Base-by-base conservation (phyloP, 2,797 vertebrate species). In the Sebastiscus tertius region DNA sequence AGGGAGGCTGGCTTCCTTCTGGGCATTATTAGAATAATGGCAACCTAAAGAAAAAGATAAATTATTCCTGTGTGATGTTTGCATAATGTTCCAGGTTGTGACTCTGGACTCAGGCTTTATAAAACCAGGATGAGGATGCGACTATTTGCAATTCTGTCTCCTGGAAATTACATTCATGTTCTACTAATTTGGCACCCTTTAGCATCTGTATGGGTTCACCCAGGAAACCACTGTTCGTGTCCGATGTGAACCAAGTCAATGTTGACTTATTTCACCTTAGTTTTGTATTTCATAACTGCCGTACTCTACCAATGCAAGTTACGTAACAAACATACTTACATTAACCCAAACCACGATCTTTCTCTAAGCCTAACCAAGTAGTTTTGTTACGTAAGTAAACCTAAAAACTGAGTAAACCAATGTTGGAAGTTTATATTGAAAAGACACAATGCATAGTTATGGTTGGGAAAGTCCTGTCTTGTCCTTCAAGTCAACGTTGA, bases 21-120 rank as follows among this genome's bases (percentile, higher is more conserved):
- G 49, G 61, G 52, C 22, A 46, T 75, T 55, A 42, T 73, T 71
- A 72, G 34, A 75, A 71, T n/a, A 52, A 26, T 29, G 54, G 59
- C 56, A 46, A 71, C 39, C 20, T 36, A 36, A 76, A 74, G 61
- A 31, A 31, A 59, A 62, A 24, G 18, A 63, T 36, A 5, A 72
- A 70, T 67, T 54, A 65, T 52, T 62, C 33, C 16, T 34, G 26
- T 72, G 76, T 58, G 58, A 62, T 59, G 65, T 72, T 73, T 71
- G 29, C 56, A 59, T 61, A 42, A 75, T 58, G 14, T 39, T 8
- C 12, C 31, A 54, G 39, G 34, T 18, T 36, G 31, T 31, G 42
- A 54, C 64, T 34, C 31, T 67, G 29, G 26, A 61, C 11, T 74
- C 31, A 22, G 26, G 16, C 4, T 36, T 69, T 83, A n/a, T 11